These are phyloP conservation scores for Micropterix aruncella DNA, from an alignment of 2,888 invertebrate genomes.

Conservation along the genomic window DNA sequence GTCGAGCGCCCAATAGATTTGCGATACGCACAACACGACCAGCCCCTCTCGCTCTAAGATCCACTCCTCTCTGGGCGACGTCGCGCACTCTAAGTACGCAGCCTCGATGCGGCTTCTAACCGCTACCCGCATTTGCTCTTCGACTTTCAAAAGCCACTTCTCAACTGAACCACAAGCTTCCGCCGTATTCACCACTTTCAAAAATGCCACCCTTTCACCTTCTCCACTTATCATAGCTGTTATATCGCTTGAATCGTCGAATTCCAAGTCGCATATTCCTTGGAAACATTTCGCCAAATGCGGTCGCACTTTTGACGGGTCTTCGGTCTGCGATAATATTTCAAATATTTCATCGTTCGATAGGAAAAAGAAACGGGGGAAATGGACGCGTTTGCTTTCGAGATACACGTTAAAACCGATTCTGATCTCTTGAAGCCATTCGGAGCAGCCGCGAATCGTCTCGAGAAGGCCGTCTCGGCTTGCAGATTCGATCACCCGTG, in stretches of 20 bases:
- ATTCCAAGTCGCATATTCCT: constrained; percentile 62
- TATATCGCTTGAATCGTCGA: constrained; percentile 59
- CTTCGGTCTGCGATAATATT: constrained; percentile 80
- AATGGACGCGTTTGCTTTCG: constrained; percentile 71
- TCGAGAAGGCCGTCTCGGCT: constrained; percentile 55
- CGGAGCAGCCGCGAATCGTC: constrained; percentile 51
- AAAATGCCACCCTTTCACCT: constrained; percentile 53
- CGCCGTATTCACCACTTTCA: constrained; percentile 46
- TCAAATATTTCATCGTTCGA: constrained; percentile 86
- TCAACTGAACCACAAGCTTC: constrained; percentile 74
- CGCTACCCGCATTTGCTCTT: constrained; percentile 65
- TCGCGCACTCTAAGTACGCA: constrained; percentile 51
- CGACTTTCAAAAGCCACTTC: constrained; percentile 74
- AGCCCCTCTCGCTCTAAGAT: constrained; percentile 69
- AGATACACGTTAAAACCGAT: constrained; percentile 72
- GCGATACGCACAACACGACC: constrained; percentile 64
- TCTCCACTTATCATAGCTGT: constrained; percentile 65
- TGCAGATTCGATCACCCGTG: constrained; percentile 49
- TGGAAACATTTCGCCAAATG: constrained; percentile 83
- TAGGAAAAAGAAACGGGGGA: constrained; percentile 80
- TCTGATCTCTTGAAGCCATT: constrained; percentile 63
- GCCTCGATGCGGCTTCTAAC: constrained; percentile 51
- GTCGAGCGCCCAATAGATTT: constrained; percentile 73
- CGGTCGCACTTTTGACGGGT: constrained; percentile 70
- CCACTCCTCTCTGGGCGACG: constrained; percentile 49